Base-by-base conservation (phyloP, 2,113 vertebrate genomes). In the Rallus limicola region DNA sequence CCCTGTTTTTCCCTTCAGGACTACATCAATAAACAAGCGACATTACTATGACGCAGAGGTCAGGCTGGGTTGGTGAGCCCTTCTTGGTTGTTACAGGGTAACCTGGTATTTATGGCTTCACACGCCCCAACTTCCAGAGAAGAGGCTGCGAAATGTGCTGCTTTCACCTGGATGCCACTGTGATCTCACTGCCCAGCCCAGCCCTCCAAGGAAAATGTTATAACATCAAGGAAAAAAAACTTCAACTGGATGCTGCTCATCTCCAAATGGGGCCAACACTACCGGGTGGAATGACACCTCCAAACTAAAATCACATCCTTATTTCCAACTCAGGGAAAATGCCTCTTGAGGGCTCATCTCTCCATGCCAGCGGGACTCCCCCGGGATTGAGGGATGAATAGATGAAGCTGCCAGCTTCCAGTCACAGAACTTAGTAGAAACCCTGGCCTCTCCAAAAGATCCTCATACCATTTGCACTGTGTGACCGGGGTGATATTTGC, bases 321-420 rank as follows among this genome's bases (percentile, higher is more conserved):
- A 60, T 64, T 95, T 82, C 89, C 74, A 92, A 67, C 44, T 93
- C 83, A 95, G 79, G 63, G 79, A 97, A 97, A 97, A 91, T 3
- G 4, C 53, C 86, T 38, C 65, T 79, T 80, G 86, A 95, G 86
- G 75, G 36, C 69, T 94, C 23, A 25, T 46, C 16, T 33, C 67
- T 87, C 70, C 25, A 88, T 11, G 40, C 53, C 60, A 95, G 87
- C 72, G 96, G 67, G 48, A 83, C 33, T 93, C 86, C 69, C 65
- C 42, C 48, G 25, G 55, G 69, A 91, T 44, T 44, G 53, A 90
- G 26, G 67, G n/a, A n/a, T 74, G 86, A 96, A 95, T 11, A 95
- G 40, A 34, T 63, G 38, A 95, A 97, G n/a, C 29, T 92, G 67
- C 84, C 74, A 88, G 76, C 82, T 92, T 95, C 93, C 64, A 95